A percentile compares a stretch with the other conserved stretches of the same genome.
Conservation (phyloP, 2,888 invertebrate species). For the Dicroscelio sp. region DNA sequence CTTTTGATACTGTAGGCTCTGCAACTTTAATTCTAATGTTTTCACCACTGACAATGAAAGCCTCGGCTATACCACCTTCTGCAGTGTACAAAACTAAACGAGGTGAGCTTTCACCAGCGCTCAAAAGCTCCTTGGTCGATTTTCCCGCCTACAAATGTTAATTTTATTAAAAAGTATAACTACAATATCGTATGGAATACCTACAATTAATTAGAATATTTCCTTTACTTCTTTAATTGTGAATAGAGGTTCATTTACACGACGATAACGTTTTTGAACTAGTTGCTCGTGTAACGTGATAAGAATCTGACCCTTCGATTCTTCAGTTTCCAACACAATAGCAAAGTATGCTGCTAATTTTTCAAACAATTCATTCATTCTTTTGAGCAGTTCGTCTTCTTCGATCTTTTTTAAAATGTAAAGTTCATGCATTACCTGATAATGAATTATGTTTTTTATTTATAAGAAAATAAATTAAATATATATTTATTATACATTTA, state of each 20-base stretch:
- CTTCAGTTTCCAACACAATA: neutral
- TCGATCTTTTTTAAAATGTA: neutral
- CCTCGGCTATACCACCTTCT: constrained; percentile 33
- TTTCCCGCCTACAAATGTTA: constrained; percentile 37
- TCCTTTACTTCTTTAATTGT: too few species aligned
- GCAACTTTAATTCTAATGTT: constrained; percentile 18
- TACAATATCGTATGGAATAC: too few species aligned
- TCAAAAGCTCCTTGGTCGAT: constrained; percentile 29
- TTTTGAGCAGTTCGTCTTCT: constrained; percentile 12
- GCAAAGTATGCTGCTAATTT: constrained; percentile 3
- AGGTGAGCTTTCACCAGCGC: constrained; percentile 10
- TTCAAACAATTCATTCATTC: neutral
- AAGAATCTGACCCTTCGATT: neutral
- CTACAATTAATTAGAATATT: too few species aligned
- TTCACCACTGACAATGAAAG: constrained; percentile 38
- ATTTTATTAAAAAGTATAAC: neutral
- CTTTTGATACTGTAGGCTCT: constrained; percentile 31
- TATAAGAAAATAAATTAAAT: too few species aligned
- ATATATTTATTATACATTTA: too few species aligned
- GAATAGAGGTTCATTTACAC: too few species aligned
- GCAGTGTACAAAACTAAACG: constrained; percentile 44
- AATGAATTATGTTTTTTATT: too few species aligned
- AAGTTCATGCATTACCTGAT: neutral
- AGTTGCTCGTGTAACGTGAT: constrained; percentile 6
- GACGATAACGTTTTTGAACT: constrained; percentile 1